Conservation (phyloP, 1,140 invertebrate species). For the Nephila pilipes region DNA sequence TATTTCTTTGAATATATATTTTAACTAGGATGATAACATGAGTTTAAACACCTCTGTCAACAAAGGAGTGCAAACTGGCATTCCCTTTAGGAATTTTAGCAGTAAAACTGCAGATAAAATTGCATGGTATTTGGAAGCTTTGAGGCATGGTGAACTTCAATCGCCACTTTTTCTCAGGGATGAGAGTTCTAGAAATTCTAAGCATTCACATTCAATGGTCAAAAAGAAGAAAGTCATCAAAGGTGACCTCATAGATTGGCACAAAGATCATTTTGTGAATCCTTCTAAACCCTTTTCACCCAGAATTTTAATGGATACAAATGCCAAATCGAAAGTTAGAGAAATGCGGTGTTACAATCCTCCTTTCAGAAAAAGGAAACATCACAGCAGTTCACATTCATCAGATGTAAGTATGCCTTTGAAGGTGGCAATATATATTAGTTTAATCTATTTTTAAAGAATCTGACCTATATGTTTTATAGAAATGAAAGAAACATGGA, state of each 20-base stretch:
- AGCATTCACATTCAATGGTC: not conserved
- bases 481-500: too few species aligned
- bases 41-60: conserved; percentile 57
- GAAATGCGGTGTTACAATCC: conserved; percentile 68
- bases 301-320: conserved; percentile 73
- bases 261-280: conserved; percentile 71
- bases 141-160: conserved; percentile 41
- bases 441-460: too few species aligned
- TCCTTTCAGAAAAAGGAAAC: conserved; percentile 54
- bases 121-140: conserved; percentile 73
- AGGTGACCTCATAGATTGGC: conserved; percentile 64
- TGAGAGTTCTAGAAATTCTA: not conserved
- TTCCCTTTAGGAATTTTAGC: conserved; percentile 9
- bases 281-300: conserved; percentile 77
- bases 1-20: not conserved
- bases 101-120: conserved; percentile 72
- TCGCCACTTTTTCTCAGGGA: not conserved
- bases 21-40: conserved; percentile 60
- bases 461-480: too few species aligned
- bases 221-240: conserved; percentile 69
- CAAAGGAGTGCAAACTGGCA: conserved; percentile 55
- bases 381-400: conserved; percentile 55
- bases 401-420: conserved; percentile 71
- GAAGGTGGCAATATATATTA: not conserved
- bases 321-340: conserved; percentile 55